phyloP scores from a whole-genome alignment of 2,888 invertebrate species.

The Lucinisca nassula region DNA sequence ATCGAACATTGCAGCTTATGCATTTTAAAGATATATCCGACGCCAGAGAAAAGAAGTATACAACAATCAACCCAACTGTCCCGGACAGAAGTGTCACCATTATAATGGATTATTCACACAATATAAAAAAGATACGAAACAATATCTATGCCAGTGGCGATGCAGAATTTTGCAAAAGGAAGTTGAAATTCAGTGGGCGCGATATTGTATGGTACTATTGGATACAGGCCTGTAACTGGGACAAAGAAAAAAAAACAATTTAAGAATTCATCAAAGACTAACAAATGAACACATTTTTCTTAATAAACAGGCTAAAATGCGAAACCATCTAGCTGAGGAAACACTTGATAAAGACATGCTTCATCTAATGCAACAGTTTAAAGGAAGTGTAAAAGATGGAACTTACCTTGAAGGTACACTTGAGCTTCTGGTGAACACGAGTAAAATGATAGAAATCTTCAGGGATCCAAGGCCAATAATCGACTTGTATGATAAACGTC shows the following conservation, averaged over 20 bases:
- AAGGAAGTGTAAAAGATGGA: constrained; percentile 9
- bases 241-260: no score
- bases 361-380: constrained; percentile 24
- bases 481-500: neutral
- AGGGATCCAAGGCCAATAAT: neutral
- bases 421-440: constrained; percentile 33
- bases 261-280: neutral
- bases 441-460: constrained; percentile 12
- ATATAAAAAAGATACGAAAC: constrained; percentile 35
- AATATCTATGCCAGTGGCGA: neutral
- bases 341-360: neutral
- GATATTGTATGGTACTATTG: neutral
- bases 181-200: neutral
- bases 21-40: constrained; percentile 27
- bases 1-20: constrained; percentile 38
- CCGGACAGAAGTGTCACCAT: constrained; percentile 21
- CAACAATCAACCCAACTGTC: constrained; percentile 11
- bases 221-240: neutral
- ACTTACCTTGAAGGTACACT: constrained; percentile 33
- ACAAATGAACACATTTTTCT: neutral
- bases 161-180: neutral
- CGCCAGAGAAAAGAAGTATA: constrained; percentile 27
- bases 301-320: neutral
- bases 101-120: constrained; percentile 52
- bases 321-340: constrained; percentile 11